Conservation (phyloP, 2,888 invertebrate species). For the Drosophila meridionalis region DNA sequence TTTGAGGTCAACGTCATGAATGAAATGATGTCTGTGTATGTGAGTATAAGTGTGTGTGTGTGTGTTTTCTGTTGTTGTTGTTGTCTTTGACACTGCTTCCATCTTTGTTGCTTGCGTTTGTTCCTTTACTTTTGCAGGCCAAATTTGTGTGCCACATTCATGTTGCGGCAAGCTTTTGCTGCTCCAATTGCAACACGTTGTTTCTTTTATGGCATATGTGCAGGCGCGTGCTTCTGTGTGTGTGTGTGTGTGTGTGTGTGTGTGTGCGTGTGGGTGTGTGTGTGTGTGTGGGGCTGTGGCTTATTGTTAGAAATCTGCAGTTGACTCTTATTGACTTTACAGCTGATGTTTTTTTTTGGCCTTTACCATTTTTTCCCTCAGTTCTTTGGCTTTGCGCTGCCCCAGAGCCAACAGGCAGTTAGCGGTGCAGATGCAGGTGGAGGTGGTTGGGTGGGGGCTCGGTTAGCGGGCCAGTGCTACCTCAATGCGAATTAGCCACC, state of each 20-base stretch:
- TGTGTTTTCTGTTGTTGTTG: conserved; percentile 14
- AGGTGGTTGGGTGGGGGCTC: neutral
- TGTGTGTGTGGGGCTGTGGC: conserved; percentile 18
- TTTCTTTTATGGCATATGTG: neutral
- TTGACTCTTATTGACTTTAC: conserved; percentile 34
- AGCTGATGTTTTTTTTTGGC: conserved; percentile 14
- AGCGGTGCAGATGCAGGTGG: too few species aligned
- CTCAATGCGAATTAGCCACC: conserved; percentile 38
- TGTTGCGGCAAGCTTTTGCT: conserved; percentile 19
- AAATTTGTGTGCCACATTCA: conserved; percentile 54
- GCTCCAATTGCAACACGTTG: conserved; percentile 34
- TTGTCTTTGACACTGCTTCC: conserved; percentile 52
- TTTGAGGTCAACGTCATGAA: conserved; percentile 69
- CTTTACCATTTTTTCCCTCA: neutral
- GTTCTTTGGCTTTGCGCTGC: neutral
- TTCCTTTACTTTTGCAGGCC: conserved; percentile 52
- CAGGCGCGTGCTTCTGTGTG: conserved; percentile 2
- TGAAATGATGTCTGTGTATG: conserved; percentile 45
- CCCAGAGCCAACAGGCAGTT: neutral
- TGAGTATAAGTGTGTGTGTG: conserved; percentile 17
- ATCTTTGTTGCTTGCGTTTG: conserved; percentile 71
- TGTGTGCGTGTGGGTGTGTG: conserved; percentile 6
- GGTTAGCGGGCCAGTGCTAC: neutral
- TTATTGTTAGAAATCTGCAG: conserved; percentile 33
- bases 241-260: conserved; percentile 2